These are phyloP conservation scores for Anas flavirostris DNA, from an alignment of 2,797 vertebrate genomes.

Conservation along the genomic window DNA sequence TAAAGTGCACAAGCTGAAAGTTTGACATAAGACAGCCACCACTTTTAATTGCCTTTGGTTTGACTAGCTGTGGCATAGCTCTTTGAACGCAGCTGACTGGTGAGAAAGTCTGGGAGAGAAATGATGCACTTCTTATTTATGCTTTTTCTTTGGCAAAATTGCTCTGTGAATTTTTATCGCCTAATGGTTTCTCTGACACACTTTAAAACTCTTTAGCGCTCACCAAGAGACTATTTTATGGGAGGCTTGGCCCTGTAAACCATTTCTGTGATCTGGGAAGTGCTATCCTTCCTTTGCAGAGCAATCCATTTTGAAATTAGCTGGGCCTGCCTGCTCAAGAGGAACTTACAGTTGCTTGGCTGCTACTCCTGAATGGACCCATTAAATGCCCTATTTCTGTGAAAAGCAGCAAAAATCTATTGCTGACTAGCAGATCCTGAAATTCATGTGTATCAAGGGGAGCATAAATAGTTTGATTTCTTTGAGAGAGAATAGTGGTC, in stretches of 20 bases:
- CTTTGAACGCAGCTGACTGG: constrained; percentile 3
- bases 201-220: constrained; percentile 42
- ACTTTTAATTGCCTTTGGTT: constrained; percentile 23
- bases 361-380: constrained; percentile 2
- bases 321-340: constrained; percentile 8
- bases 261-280: constrained; percentile 21
- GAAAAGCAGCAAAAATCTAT: neutral
- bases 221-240: constrained; percentile 31
- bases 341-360: neutral
- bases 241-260: constrained; percentile 8
- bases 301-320: constrained; percentile 46
- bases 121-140: neutral
- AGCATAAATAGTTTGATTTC: constrained; percentile 37
- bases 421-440: constrained; percentile 40
- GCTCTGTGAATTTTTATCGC: constrained; percentile 38
- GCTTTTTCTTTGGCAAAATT: constrained; percentile 36
- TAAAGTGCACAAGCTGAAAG: constrained; percentile 4
- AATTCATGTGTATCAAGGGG: constrained; percentile 16
- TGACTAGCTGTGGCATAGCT: neutral
- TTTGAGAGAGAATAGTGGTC: neutral
- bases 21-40: neutral
- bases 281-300: constrained; percentile 10
- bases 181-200: constrained; percentile 43
- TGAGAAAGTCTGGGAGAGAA: neutral
- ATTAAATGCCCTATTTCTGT: constrained; percentile 4